Conservation (phyloP, 30 jellyfish, hydroid and myxozoan species). For the Turritopsis dohrnii region DNA sequence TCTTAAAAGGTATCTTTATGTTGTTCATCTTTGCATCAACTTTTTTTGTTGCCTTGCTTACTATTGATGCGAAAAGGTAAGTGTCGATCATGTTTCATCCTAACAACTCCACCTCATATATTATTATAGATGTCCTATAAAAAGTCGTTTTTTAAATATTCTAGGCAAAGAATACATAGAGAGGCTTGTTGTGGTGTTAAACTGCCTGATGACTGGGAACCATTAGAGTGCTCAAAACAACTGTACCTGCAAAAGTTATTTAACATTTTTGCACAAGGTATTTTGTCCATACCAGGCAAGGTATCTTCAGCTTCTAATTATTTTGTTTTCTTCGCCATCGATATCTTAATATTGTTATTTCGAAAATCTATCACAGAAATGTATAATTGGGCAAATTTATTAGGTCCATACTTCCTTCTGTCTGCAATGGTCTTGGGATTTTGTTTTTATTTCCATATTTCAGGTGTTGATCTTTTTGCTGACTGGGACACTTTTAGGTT, state of each 20-base stretch:
- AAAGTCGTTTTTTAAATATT: neutral
- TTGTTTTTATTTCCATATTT: neutral
- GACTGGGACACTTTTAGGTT: slow-evolving; percentile 57
- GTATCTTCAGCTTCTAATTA: slow-evolving; percentile 7
- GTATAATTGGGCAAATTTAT: no score
- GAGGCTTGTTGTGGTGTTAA: slow-evolving; percentile 69
- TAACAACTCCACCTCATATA: neutral
- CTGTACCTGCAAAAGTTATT: slow-evolving; percentile 43
- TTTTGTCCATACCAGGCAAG: slow-evolving; percentile 60
- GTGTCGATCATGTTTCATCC: neutral
- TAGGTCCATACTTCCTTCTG: no score
- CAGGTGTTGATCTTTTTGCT: slow-evolving; percentile 46
- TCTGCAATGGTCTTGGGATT: no score
- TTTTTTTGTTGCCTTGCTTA: slow-evolving; percentile 52
- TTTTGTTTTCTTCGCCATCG: neutral
- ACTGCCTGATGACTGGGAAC: slow-evolving; percentile 42
- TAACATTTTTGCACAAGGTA: slow-evolving; percentile 26
- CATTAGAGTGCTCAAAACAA: slow-evolving; percentile 51
- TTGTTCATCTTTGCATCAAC: slow-evolving; percentile 64
- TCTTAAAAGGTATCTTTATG: slow-evolving; percentile 37
- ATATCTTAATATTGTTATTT: no score
- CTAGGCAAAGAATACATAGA: slow-evolving; percentile 19
- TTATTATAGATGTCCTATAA: neutral
- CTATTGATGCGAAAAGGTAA: slow-evolving; percentile 66
- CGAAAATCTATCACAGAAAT: no score